Base-by-base conservation (phyloP, 2,113 vertebrate genomes). In the Calidris pugnax region DNA sequence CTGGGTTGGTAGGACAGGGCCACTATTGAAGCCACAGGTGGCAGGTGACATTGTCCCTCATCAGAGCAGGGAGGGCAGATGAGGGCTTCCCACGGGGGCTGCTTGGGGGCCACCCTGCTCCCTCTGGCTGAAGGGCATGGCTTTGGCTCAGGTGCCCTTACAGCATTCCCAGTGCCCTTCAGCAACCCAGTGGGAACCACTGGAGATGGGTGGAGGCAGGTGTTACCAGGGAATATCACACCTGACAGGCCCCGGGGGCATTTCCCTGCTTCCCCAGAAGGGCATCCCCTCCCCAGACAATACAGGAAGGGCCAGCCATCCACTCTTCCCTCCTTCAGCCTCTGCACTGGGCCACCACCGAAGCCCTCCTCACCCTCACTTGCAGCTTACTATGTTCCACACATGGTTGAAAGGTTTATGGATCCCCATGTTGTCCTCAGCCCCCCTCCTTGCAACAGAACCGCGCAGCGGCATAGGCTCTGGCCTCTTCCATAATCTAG, bases 301-400 rank as follows among this genome's bases (percentile, higher is more conserved):
- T 2, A 22, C 26, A 27, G 16, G 26, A 30, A 41, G n/a, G 53
- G 9, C 13, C 4, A 12, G 37, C 4, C 11, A 4, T 32, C 22
- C 30, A 18, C 11, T 86, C 19, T 6, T 62, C 43, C 26, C 8
- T 69, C 45, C n/a, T 73, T 53, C 20, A 30, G 45, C n/a, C 39
- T 41, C 24, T 39, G 12, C 9, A 5, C 33, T 5, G 0, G 30
- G 43, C 3, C 0, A 3, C 55, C 1, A 2, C 32, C 3, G 0
- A 67, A 60, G 12, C 33, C 26, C 22, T 18, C 12, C 24, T 32
- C 24, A 26, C 21, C 19, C 32, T 62, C 76, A 5, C 26, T 15
- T 50, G 28, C 59, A n/a, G 14, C 26, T 35, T 19, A 5, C 28
- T 20, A 21, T 4, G 37, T 19, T 19, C 32, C 28, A 28, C 3